Base-by-base conservation (phyloP, 1,140 invertebrate genomes). In the Plodia interpunctella region DNA sequence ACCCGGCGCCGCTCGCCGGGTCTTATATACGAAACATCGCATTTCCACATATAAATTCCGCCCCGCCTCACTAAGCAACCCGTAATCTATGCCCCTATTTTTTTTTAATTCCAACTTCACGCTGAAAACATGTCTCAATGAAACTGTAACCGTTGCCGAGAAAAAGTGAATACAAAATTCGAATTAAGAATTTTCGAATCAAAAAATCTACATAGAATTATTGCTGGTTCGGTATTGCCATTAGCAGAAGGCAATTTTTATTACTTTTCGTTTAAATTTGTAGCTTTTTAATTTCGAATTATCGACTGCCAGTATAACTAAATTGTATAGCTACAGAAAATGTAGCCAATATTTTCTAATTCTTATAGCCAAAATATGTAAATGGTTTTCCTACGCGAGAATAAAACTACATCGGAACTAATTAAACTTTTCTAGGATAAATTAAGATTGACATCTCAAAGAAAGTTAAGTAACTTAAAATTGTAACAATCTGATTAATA, bases 51-150 rank as follows among this genome's bases (percentile, higher is more conserved):
- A 54, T 35, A 17, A 28, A 28, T 55, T 55, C 58, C 68, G 59
- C 68, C 71, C 76, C 79, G 70, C 75, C 77, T 67, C 70, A 73
- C 75, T 76, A 75, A 70, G 60, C 73, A 53, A 59, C 62, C 68
- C 60, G 44, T 44, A 44, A 1, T 5, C 35, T 55, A 55, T 20
- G 30, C 32, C 38, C 38, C 13, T 3, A 15, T 3, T 15, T 44
- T 44, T 44, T 44, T 15, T 15, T 44, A 3, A 44, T 44, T 44
- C 38, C 5, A 6, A 44, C 38, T 15, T 15, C 38, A 0, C 2
- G 38, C 10, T 44, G 38, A 44, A 2, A 44, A 44, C n/a, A 44
- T 44, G 13, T 44, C 5, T 2, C 13, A 44, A 17, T 15, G 38
- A 15, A 44, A 44, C 38, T 44, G 38, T 15, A 15, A 44, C 38